A percentile compares a stretch with the other conserved stretches of the same genome.
Conservation (phyloP, 2,797 vertebrate species). For the Threskiornis aethiopicus region DNA sequence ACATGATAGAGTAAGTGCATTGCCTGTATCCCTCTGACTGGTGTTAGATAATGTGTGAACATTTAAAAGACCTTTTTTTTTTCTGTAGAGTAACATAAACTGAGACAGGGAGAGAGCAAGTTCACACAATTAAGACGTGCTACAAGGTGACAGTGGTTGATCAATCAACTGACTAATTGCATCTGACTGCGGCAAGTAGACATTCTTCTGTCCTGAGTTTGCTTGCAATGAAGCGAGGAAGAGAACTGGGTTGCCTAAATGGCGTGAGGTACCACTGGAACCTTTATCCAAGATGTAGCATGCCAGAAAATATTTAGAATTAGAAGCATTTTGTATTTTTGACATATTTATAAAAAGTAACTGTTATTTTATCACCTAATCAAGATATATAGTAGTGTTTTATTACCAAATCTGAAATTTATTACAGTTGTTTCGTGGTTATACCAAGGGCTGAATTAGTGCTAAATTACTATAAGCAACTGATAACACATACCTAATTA, state of each 20-base stretch:
- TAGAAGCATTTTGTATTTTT: not conserved
- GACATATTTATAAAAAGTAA: not conserved
- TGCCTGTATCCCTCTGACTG: not conserved
- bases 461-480: slow-evolving; percentile 59
- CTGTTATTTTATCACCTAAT: slow-evolving; percentile 9
- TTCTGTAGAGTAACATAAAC: not conserved
- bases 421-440: slow-evolving; percentile 30
- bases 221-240: not conserved
- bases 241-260: not conserved
- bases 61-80: not conserved
- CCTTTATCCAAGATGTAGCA: not conserved
- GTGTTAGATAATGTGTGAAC: not conserved
- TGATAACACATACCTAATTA: slow-evolving; percentile 23
- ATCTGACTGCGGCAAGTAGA: not conserved
- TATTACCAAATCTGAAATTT: slow-evolving; percentile 50
- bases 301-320: not conserved
- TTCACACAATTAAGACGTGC: not conserved
- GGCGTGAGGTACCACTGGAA: not conserved
- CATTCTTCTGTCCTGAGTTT: not conserved
- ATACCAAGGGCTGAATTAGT: slow-evolving; percentile 17
- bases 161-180: not conserved
- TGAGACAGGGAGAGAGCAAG: not conserved
- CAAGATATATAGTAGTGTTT: not conserved
- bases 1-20: not conserved
- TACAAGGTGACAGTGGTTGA: not conserved